Percentiles rank a stretch among this genome's conserved stretches.
Evolutionary conservation across 2,888 invertebrate genomes (phyloP).

Genomic region (Dicranocentrus wangi): DNA sequence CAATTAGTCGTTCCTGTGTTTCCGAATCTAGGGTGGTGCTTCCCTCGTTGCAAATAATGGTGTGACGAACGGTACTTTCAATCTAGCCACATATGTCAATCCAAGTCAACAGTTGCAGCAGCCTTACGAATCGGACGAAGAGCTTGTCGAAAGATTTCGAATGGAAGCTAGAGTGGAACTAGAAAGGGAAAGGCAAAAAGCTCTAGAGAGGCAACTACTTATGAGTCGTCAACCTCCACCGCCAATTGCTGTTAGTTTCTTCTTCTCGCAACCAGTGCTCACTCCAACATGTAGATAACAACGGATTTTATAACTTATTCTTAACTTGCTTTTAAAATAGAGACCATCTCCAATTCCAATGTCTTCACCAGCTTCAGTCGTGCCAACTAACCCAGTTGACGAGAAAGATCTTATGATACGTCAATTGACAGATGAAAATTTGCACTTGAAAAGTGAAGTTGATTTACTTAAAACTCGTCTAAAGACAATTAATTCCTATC

Average conservation of each 20-base stretch:
- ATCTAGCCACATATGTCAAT: constrained; percentile 5
- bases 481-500: constrained; percentile 82
- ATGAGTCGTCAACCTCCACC: constrained; percentile 59
- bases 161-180: constrained; percentile 69
- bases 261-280: too few species aligned
- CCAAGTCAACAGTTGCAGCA: constrained; percentile 22
- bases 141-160: constrained; percentile 65
- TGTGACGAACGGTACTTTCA: constrained; percentile 17
- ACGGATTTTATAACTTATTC: background rate
- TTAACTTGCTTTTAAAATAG: constrained; percentile 2
- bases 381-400: constrained; percentile 29
- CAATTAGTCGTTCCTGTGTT: too few species aligned
- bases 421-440: constrained; percentile 71
- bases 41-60: background rate
- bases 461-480: constrained; percentile 82
- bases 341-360: background rate
- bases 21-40: background rate
- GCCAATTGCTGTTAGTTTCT: constrained; percentile 22
- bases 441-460: constrained; percentile 79
- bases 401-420: constrained; percentile 74
- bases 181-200: constrained; percentile 66
- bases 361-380: background rate
- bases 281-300: too few species aligned
- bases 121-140: constrained; percentile 45
- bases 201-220: constrained; percentile 55